Conservation (phyloP, 2,888 invertebrate species). For the Priapulus caudatus region DNA sequence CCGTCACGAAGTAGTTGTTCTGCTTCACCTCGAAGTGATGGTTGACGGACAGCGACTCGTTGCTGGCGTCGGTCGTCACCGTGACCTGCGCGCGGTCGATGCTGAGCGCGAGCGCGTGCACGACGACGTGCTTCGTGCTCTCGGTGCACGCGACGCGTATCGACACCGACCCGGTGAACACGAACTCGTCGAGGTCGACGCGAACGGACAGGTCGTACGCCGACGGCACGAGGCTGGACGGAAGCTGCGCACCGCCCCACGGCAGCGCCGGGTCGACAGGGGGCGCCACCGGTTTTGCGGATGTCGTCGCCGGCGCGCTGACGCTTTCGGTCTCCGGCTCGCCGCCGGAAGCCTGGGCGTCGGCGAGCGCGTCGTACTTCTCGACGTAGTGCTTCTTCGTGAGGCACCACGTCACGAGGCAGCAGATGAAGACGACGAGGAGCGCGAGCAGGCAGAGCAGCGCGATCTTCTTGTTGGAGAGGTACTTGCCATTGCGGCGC, state of each 20-base stretch:
- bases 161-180: neutral
- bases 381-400: neutral
- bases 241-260: neutral
- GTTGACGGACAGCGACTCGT: neutral
- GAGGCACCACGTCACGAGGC: neutral
- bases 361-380: too few relatives aligned
- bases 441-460: neutral
- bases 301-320: neutral
- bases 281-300: neutral
- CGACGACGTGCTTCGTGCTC: neutral
- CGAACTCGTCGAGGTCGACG: neutral
- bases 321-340: neutral
- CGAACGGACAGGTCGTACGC: neutral
- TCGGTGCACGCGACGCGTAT: neutral
- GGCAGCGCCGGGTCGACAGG: neutral
- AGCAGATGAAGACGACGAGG: neutral
- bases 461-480: neutral
- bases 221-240: neutral
- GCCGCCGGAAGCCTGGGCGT: too few relatives aligned
- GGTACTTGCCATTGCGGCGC: neutral
- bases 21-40: neutral
- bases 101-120: neutral
- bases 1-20: neutral
- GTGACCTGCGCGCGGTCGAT: neutral
- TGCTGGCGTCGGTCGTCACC: neutral